Conservation (phyloP, 2,888 invertebrate genomes). For the Xestia rhomboidea region DNA sequence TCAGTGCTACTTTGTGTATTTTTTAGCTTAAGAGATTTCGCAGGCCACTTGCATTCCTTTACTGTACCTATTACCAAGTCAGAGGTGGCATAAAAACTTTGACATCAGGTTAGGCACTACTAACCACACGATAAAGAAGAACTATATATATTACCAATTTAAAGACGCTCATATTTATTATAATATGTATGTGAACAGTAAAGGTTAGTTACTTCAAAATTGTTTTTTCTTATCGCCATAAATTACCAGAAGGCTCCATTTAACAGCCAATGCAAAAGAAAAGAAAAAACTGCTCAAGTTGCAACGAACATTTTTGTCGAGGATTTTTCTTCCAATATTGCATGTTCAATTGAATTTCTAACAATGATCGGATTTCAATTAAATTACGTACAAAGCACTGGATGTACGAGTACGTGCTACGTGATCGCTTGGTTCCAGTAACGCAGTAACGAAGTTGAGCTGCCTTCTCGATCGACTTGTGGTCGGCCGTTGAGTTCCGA, state of each 20-base stretch:
- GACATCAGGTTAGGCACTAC: no score
- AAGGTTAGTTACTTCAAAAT: no score
- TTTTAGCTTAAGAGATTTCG: background rate
- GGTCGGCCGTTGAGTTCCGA: background rate
- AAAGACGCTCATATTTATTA: background rate
- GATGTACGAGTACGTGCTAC: slow-evolving; percentile 19
- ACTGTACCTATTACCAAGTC: background rate
- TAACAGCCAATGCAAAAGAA: background rate
- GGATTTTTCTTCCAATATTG: slow-evolving; percentile 22
- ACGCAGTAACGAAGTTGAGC: slow-evolving; percentile 33
- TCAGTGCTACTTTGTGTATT: background rate
- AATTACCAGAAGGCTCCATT: background rate
- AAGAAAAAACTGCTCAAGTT: background rate
- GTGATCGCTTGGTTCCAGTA: slow-evolving; percentile 17
- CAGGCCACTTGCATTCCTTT: background rate
- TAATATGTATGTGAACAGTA: no score
- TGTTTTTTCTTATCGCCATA: background rate
- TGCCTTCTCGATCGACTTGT: slow-evolving; percentile 10
- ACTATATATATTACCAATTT: background rate
- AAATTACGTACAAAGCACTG: slow-evolving; percentile 28
- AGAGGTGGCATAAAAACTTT: no score
- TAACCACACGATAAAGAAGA: no score
- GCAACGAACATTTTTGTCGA: slow-evolving; percentile 14
- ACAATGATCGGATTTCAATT: slow-evolving; percentile 35
- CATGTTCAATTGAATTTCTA: slow-evolving; percentile 34